Conservation (phyloP, 2,888 invertebrate genomes). For the Pelosia muscerda region DNA sequence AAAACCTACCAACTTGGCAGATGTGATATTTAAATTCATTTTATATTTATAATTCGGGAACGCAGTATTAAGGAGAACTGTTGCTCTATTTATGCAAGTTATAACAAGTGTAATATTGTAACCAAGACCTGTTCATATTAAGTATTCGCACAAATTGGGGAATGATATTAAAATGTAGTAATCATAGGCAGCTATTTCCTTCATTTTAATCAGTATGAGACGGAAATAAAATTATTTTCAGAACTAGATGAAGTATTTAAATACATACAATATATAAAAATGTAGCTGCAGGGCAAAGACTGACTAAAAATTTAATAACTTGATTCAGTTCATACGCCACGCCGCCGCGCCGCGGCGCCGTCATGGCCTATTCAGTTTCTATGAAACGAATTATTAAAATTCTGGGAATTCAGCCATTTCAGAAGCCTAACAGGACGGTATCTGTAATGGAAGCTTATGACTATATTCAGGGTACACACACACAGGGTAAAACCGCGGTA, state of each 20-base stretch:
- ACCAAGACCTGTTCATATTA: background rate
- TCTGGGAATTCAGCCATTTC: background rate
- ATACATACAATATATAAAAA: too few relatives aligned
- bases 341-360: too few relatives aligned
- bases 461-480: background rate
- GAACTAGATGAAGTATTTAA: slow-evolving; percentile 23
- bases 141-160: background rate
- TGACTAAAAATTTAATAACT: slow-evolving; percentile 10
- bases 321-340: slow-evolving; percentile 15
- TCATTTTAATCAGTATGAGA: slow-evolving; percentile 15
- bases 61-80: too few relatives aligned
- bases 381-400: too few relatives aligned
- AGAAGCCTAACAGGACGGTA: background rate
- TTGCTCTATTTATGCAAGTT: too few relatives aligned
- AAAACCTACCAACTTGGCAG: too few relatives aligned
- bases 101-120: background rate
- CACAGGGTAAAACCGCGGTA: too few relatives aligned
- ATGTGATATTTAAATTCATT: too few relatives aligned
- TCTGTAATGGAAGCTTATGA: too few relatives aligned
- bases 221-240: slow-evolving; percentile 31
- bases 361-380: too few relatives aligned
- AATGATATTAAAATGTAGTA: background rate
- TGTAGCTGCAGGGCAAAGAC: slow-evolving; percentile 21
- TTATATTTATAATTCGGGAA: too few relatives aligned
- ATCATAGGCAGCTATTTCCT: background rate